A percentile compares a stretch with the other conserved stretches of the same genome.
Evolutionary conservation across 2,113 vertebrate genomes (phyloP).

Genomic region (Apistogramma diplotaenia): DNA sequence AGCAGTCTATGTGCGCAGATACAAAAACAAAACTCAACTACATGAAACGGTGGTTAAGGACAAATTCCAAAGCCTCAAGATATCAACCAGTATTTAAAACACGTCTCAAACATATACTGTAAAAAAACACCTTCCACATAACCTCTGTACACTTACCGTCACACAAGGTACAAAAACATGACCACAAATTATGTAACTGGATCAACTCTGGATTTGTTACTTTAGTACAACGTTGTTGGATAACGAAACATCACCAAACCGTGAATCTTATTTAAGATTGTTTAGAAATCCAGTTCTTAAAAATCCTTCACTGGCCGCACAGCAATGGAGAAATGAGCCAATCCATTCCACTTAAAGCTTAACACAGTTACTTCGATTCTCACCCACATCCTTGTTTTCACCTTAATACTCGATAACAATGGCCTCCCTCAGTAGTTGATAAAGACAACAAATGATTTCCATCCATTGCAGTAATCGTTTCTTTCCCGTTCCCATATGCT

Average conservation of each 20-base stretch:
- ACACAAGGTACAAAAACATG: background rate
- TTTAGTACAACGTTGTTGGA: background rate
- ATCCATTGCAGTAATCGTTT: constrained; percentile 47
- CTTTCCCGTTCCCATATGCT: constrained; percentile 51
- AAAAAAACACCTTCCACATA: constrained; percentile 37
- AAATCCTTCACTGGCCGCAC: background rate
- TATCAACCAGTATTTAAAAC: constrained; percentile 42
- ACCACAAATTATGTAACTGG: background rate
- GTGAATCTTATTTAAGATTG: background rate
- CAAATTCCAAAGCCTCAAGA: constrained; percentile 59
- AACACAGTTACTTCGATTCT: background rate
- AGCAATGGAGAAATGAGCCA: constrained; percentile 34
- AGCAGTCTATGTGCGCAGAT: constrained; percentile 60
- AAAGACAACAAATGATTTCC: constrained; percentile 57
- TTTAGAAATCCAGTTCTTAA: constrained; percentile 1
- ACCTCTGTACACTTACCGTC: constrained; percentile 42
- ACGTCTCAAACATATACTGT: constrained; percentile 37
- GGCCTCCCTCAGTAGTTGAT: constrained; percentile 77
- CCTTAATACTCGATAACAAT: constrained; percentile 23
- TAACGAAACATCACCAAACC: constrained; percentile 8
- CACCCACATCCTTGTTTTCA: constrained; percentile 14
- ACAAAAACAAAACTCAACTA: constrained; percentile 34
- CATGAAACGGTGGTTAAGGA: constrained; percentile 37
- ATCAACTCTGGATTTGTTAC: background rate
- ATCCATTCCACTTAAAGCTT: background rate